These are phyloP conservation scores for Esox masquinongy DNA, from an alignment of 2,797 vertebrate species.

Conservation along the genomic window DNA sequence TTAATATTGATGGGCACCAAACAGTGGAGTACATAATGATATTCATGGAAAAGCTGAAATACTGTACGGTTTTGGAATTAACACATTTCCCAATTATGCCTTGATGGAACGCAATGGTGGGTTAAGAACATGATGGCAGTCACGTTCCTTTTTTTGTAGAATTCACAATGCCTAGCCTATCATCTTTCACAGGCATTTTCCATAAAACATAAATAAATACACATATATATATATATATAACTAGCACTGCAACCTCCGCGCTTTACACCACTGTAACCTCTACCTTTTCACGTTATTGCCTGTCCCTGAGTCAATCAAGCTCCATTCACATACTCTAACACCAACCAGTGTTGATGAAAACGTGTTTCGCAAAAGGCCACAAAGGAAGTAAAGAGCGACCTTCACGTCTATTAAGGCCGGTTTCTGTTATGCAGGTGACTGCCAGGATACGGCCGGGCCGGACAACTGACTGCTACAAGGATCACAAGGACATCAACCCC, in stretches of 20 bases:
- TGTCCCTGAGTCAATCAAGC: background rate
- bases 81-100: background rate
- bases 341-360: background rate
- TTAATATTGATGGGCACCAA: background rate
- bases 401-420: background rate
- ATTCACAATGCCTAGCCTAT: background rate
- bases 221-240: background rate
- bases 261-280: background rate
- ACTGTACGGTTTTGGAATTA: background rate
- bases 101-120: background rate
- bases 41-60: slow-evolving; percentile 8
- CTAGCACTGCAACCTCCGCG: background rate
- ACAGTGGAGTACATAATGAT: slow-evolving; percentile 3
- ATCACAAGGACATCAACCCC: background rate
- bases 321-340: background rate
- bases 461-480: background rate
- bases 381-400: background rate
- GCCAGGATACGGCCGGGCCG: background rate
- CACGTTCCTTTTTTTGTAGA: background rate
- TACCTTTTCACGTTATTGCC: background rate
- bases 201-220: background rate
- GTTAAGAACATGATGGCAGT: background rate
- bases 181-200: background rate
- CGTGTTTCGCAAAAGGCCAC: background rate
- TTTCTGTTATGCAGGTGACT: background rate